phyloP scores from a whole-genome alignment of 2,113 vertebrate species.

The Pachypanchax playfairii region DNA sequence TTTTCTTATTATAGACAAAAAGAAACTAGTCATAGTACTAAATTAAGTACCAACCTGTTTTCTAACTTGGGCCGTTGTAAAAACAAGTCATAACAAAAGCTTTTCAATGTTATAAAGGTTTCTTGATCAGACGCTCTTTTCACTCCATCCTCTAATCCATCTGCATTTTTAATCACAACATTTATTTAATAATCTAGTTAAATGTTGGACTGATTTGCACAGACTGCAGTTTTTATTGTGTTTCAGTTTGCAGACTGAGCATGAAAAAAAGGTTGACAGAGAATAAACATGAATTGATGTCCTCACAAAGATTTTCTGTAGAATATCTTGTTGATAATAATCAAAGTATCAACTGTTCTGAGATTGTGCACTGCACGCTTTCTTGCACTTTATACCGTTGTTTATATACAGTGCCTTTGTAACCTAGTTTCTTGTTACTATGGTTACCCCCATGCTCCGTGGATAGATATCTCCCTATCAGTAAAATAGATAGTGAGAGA shows the following conservation, averaged over 20 bases:
- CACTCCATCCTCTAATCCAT: neutral
- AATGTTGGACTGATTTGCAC: too few species aligned
- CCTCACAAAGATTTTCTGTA: neutral
- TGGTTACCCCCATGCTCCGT: constrained; percentile 59
- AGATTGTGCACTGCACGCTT: constrained; percentile 2
- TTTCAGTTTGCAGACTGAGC: neutral
- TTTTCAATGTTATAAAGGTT: neutral
- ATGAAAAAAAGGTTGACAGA: neutral
- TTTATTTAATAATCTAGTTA: neutral
- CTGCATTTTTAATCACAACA: neutral
- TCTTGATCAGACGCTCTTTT: neutral
- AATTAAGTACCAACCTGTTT: neutral
- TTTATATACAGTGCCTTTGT: constrained; percentile 53
- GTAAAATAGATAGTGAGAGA: constrained; percentile 1
- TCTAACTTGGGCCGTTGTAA: too few species aligned
- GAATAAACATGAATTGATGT: neutral
- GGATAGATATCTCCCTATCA: constrained; percentile 13
- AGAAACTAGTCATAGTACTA: neutral
- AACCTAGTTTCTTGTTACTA: constrained; percentile 68
- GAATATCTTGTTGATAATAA: neutral
- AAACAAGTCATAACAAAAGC: neutral
- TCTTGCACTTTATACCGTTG: constrained; percentile 35
- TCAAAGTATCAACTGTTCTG: constrained; percentile 23
- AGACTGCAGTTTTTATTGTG: neutral
- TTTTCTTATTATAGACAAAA: neutral